Evolutionary conservation across 1,140 invertebrate genomes (phyloP), one percentile per base, ranked within the genome.

Genomic region (Mamestra configurata): DNA sequence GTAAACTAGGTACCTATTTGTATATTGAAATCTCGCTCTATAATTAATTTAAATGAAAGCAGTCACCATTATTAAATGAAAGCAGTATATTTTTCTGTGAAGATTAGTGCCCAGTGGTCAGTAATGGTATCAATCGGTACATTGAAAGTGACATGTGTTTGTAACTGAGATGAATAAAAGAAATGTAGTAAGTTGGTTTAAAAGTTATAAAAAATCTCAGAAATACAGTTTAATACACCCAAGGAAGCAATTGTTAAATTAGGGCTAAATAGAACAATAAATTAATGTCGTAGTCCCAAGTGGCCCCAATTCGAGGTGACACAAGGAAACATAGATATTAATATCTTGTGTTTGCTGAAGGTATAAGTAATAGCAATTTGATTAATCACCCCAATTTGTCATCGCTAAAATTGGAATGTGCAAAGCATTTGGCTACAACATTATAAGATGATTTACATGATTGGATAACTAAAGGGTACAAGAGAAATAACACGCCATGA

Each of bases 261-360:
- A 43, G 22, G 40, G 18, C 66, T 70, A 46, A 46, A 70, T 70
- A 46, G 66, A 46, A 70, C 66, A 49, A 70, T 70, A 70, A 70
- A 70, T 70, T 43, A 70, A 27, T 27, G 66, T 70, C 20, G 15
- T 49, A 27, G 43, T 40, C 18, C 61, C 35, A 70, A 70, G 66
- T 70, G 66, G 66, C 66, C 66, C 66, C 66, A 70, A 70, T 70
- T 70, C 40, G 66, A 27, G 66, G 40, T 70, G 66, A 70, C 66
- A 70, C 18, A 40, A 46, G 66, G 66, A 70, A 70, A 43, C 66
- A 70, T 70, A 70, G 66, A 70, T 70, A 70, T 70, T 70, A 70
- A 70, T 68, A 68, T 24, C 66, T 46, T 24, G 40, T 6, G 13
- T 66, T 43, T n/a, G 22, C 64, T 68, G n/a, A 68, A 68, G 20